Percentiles rank a stretch among this genome's conserved stretches.
Conservation (phyloP, 2,888 invertebrate genomes). For the Herminia tarsipennalis region DNA sequence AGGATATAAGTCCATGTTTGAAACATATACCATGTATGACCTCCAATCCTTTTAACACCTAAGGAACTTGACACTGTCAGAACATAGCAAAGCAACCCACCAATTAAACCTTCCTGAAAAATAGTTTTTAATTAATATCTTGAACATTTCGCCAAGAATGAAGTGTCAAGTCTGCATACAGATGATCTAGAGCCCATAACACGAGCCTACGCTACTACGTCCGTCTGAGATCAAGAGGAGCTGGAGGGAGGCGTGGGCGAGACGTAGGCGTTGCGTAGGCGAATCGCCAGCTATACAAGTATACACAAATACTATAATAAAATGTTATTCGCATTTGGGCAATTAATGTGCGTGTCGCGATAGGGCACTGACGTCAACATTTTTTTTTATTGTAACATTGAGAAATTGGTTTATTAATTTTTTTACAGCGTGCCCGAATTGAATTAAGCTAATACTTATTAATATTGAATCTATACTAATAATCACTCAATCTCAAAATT, state of each 20-base stretch:
- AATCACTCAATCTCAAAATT: too few species aligned
- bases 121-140: neutral
- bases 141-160: too few species aligned
- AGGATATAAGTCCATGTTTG: too few species aligned
- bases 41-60: too few species aligned
- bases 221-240: slow-evolving; percentile 52
- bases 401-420: slow-evolving; percentile 1
- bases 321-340: slow-evolving; percentile 67
- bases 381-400: slow-evolving; percentile 23
- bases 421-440: slow-evolving; percentile 3
- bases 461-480: neutral
- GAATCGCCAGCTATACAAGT: slow-evolving; percentile 58
- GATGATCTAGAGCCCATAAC: slow-evolving; percentile 34
- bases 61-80: too few species aligned
- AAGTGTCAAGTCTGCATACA: slow-evolving; percentile 24
- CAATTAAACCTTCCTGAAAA: too few species aligned
- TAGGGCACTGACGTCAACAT: slow-evolving; percentile 52
- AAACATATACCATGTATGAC: too few species aligned
- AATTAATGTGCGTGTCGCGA: slow-evolving; percentile 65
- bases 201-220: slow-evolving; percentile 66
- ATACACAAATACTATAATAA: slow-evolving; percentile 33
- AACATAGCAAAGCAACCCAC: too few species aligned
- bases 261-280: slow-evolving; percentile 55
- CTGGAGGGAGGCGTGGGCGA: slow-evolving; percentile 48
- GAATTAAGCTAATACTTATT: neutral